These are phyloP conservation scores for Microtus pennsylvanicus DNA, from an alignment of 2,113 vertebrate species.

Conservation along the genomic window DNA sequence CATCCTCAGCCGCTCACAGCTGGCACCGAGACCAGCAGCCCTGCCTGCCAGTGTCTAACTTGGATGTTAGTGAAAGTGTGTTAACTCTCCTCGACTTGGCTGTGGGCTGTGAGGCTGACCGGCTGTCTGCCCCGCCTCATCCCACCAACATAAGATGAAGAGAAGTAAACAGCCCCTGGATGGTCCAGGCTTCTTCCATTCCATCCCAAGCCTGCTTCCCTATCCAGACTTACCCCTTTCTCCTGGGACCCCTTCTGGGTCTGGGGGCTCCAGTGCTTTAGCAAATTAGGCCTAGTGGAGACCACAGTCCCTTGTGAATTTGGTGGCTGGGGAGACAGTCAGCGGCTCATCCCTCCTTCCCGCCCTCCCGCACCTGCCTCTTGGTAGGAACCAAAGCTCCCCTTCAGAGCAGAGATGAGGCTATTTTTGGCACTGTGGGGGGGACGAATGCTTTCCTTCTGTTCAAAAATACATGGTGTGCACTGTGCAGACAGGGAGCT, in stretches of 20 bases:
- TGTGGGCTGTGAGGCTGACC: neutral
- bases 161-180: neutral
- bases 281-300: neutral
- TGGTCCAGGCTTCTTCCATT: neutral
- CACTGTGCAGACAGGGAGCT: neutral
- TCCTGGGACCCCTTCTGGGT: neutral
- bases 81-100: neutral
- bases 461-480: conserved; percentile 50
- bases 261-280: neutral
- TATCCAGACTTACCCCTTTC: neutral
- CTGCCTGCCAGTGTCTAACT: neutral
- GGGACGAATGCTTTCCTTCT: conserved; percentile 50
- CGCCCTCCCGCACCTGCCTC: conserved; percentile 1
- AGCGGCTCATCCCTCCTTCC: neutral
- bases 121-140: neutral
- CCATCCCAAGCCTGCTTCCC: neutral
- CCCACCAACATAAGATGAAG: rapidly evolving
- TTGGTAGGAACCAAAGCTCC: conserved; percentile 38
- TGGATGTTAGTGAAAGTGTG: neutral
- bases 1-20: rapidly evolving
- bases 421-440: conserved; percentile 79
- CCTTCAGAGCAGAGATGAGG: conserved; percentile 63
- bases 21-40: rapidly evolving
- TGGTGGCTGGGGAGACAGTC: neutral
- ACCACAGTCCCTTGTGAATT: neutral